Conservation (phyloP, 2,113 vertebrate genomes). For the Phaethornis superciliosus region DNA sequence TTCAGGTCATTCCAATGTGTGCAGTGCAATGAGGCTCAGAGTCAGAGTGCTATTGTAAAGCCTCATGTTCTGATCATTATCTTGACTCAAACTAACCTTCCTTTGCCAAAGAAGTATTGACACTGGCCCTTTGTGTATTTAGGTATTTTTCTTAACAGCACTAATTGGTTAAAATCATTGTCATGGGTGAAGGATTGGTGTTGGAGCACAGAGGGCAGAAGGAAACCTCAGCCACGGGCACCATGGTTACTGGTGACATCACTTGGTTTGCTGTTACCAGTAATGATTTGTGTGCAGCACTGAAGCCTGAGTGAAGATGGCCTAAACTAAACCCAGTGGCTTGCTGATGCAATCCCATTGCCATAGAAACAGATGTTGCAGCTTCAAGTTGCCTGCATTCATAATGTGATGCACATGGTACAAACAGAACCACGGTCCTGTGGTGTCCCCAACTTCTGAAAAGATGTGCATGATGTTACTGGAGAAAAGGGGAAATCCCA, state of each 20-base stretch:
- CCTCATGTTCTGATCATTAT: background rate
- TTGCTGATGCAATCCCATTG: constrained; percentile 46
- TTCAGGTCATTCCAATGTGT: background rate
- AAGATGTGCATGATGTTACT: background rate
- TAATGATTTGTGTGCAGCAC: constrained; percentile 65
- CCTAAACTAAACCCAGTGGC: constrained; percentile 41
- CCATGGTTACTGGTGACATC: constrained; percentile 83
- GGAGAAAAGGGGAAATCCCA: background rate
- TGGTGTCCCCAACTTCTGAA: background rate
- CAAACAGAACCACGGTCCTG: background rate
- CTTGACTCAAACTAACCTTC: constrained; percentile 11
- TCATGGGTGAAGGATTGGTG: constrained; percentile 44
- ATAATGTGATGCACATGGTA: background rate
- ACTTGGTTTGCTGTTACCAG: constrained; percentile 64
- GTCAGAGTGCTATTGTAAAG: background rate
- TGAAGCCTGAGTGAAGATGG: constrained; percentile 70
- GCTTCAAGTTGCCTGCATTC: constrained; percentile 1
- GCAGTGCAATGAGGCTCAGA: background rate
- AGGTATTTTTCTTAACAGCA: background rate
- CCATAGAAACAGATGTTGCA: constrained; percentile 66
- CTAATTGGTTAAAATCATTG: constrained; percentile 59
- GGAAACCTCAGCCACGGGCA: constrained; percentile 42
- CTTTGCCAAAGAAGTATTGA: background rate
- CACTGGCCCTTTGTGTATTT: background rate
- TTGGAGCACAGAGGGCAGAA: constrained; percentile 56